Conservation (phyloP, 2,797 vertebrate species). For the Siniperca scherzeri region DNA sequence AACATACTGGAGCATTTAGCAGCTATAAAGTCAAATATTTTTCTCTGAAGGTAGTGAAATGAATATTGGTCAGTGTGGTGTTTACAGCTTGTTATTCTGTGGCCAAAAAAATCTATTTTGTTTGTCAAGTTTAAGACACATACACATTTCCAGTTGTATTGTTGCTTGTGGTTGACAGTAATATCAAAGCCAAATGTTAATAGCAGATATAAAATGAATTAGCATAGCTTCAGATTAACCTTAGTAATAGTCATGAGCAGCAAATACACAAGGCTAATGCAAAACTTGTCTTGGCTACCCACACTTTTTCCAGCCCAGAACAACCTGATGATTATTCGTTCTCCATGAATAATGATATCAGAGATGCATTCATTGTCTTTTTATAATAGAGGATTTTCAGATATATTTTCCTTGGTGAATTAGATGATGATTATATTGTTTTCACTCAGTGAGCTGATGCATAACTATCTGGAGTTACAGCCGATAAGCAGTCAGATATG, state of each 20-base stretch:
- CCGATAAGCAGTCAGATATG: conserved; percentile 74
- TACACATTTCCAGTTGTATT: neutral
- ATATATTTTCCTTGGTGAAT: conserved; percentile 52
- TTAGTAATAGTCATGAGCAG: conserved; percentile 10
- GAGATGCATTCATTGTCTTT: conserved; percentile 31
- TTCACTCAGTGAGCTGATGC: conserved; percentile 55
- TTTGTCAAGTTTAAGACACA: neutral
- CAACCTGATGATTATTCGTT: conserved; percentile 20
- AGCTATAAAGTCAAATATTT: neutral
- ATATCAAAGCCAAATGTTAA: conserved; percentile 5
- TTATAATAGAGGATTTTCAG: conserved; percentile 34
- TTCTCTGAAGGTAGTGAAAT: neutral
- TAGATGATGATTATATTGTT: conserved; percentile 61
- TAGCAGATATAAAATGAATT: neutral
- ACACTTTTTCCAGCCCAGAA: neutral
- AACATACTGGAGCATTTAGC: neutral
- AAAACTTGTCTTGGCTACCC: neutral
- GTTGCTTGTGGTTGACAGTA: neutral
- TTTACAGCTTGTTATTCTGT: neutral
- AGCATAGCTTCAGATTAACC: conserved; percentile 6
- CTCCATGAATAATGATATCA: conserved; percentile 25
- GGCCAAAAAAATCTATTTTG: neutral
- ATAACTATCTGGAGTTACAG: conserved; percentile 65
- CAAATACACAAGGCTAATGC: neutral
- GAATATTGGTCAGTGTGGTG: neutral